Evolutionary conservation across 2,113 vertebrate genomes (phyloP).

Genomic region (Centrocercus urophasianus): DNA sequence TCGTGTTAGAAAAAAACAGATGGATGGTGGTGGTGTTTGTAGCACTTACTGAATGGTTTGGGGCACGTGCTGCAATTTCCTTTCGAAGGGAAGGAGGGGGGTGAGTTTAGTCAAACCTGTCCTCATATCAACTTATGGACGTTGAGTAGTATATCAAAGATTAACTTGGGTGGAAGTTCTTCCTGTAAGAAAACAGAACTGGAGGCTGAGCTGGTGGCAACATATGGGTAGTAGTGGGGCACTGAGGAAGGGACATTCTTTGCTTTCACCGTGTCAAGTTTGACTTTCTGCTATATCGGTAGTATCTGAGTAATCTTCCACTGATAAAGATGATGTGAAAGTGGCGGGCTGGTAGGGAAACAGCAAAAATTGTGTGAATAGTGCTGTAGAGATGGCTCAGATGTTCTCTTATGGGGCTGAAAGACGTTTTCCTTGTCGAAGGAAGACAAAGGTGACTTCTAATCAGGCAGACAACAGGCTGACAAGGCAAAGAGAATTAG

Average conservation of each 20-base stretch:
- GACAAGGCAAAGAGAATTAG: background rate
- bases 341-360: background rate
- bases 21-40: background rate
- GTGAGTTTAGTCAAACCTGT: background rate
- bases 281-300: background rate
- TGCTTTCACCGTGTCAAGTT: background rate
- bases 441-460: background rate
- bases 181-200: background rate
- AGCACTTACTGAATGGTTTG: background rate
- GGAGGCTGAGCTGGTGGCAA: background rate
- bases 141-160: background rate
- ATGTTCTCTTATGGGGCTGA: background rate
- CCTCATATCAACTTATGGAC: background rate
- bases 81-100: background rate
- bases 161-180: background rate
- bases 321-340: background rate
- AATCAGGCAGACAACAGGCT: background rate
- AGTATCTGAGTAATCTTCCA: background rate
- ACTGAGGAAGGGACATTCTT: background rate
- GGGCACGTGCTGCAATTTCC: accelerated
- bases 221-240: background rate
- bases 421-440: background rate
- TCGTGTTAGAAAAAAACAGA: background rate
- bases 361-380: background rate
- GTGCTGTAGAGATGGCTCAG: background rate